phyloP scores from a whole-genome alignment of 2,797 vertebrate species.

The Enteromius trimaculatus region DNA sequence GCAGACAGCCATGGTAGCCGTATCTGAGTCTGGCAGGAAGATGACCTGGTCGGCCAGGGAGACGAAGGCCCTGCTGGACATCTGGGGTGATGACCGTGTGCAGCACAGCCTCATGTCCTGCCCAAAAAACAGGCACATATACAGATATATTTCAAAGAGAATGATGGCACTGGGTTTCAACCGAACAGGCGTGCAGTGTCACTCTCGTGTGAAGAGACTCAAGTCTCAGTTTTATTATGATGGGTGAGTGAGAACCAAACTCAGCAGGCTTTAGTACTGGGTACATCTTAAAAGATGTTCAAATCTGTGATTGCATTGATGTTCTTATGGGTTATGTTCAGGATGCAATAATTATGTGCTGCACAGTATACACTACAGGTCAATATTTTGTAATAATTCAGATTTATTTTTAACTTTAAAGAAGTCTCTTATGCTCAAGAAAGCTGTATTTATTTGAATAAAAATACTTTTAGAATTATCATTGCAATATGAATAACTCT shows the following conservation, averaged over 20 bases:
- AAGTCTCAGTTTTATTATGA: constrained; percentile 76
- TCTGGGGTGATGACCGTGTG: constrained; percentile 75
- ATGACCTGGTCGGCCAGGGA: constrained; percentile 77
- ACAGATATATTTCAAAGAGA: constrained; percentile 74
- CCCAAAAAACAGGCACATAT: constrained; percentile 77
- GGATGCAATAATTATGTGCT: neutral
- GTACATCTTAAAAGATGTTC: neutral
- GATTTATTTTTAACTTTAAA: neutral
- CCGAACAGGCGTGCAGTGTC: constrained; percentile 77
- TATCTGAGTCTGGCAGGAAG: constrained; percentile 71
- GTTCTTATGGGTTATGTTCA: neutral
- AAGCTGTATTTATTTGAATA: neutral
- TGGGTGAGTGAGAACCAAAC: constrained; percentile 65
- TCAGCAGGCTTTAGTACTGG: neutral
- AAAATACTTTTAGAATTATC: neutral
- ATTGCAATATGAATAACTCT: neutral
- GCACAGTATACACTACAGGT: neutral
- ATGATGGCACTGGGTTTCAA: constrained; percentile 69
- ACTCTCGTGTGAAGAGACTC: constrained; percentile 78
- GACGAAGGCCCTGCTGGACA: constrained; percentile 73
- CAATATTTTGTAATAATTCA: neutral
- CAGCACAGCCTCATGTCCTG: constrained; percentile 75
- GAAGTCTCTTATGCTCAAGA: neutral
- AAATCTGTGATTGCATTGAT: neutral
- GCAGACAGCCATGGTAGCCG: constrained; percentile 63